A percentile compares a stretch with the other conserved stretches of the same genome.
Evolutionary conservation across 2,888 invertebrate species (phyloP).

Genomic region (Athalia circularis): DNA sequence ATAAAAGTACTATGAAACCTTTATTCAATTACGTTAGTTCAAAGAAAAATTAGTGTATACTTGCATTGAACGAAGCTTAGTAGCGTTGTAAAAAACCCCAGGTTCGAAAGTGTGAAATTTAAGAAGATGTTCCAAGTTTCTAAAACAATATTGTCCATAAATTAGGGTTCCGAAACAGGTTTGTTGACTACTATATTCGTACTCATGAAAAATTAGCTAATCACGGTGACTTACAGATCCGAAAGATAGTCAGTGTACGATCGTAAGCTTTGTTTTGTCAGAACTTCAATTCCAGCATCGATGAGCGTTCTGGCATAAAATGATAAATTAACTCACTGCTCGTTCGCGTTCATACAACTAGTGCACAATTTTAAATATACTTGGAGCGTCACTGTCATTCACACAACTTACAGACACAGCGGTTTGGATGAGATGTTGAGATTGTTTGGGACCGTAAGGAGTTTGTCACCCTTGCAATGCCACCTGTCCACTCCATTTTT

Average conservation of each 20-base stretch:
- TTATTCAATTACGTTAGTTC: too few relatives aligned
- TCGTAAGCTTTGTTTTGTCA: conserved; percentile 67
- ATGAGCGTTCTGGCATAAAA: conserved; percentile 69
- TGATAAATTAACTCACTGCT: background rate
- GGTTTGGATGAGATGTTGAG: background rate
- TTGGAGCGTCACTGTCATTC: too few relatives aligned
- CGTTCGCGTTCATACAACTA: background rate
- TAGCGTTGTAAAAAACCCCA: conserved; percentile 67
- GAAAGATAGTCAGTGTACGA: conserved; percentile 67
- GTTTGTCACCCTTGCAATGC: conserved; percentile 14
- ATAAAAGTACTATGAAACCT: too few relatives aligned
- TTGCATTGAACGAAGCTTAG: conserved; percentile 69
- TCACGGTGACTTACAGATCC: conserved; percentile 69
- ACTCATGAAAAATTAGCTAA: background rate
- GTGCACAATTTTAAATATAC: background rate
- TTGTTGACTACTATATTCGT: too few relatives aligned
- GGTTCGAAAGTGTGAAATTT: conserved; percentile 71
- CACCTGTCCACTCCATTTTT: background rate
- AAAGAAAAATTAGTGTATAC: conserved; percentile 46
- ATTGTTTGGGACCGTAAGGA: conserved; percentile 19
- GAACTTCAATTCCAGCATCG: conserved; percentile 70
- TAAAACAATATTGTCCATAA: conserved; percentile 57
- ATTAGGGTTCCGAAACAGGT: background rate
- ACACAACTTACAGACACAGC: conserved; percentile 16
- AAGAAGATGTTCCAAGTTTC: conserved; percentile 68